Evolutionary conservation across 1,140 invertebrate species (phyloP).

Genomic region (Hestina assimilis): DNA sequence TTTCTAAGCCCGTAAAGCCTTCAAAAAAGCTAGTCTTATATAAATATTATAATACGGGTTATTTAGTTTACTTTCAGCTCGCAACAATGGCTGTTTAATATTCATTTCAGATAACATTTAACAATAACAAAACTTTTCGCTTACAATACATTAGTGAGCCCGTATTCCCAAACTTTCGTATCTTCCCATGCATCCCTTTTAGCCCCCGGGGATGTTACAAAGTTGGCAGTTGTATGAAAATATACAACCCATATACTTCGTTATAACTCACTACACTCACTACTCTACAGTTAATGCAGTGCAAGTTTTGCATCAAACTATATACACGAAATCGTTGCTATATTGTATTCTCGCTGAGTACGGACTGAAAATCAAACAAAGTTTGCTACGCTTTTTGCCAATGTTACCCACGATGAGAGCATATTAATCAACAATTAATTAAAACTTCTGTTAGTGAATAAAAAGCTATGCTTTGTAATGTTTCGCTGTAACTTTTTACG

Average conservation of each 20-base stretch:
- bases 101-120: neutral
- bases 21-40: too few species aligned
- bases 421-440: constrained; percentile 27
- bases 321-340: too few species aligned
- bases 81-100: neutral
- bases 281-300: constrained; percentile 33
- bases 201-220: constrained; percentile 3
- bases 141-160: neutral
- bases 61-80: too few species aligned
- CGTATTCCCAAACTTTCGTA: constrained; percentile 5
- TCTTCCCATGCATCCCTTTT: constrained; percentile 3
- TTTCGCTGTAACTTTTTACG: neutral
- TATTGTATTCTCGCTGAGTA: constrained; percentile 1
- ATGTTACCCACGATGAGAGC: constrained; percentile 5
- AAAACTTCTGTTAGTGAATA: constrained; percentile 19
- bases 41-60: too few species aligned
- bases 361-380: constrained; percentile 5
- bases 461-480: constrained; percentile 5
- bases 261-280: constrained; percentile 30
- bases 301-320: constrained; percentile 25
- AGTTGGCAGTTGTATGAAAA: constrained; percentile 20
- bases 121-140: constrained; percentile 3
- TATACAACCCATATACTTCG: constrained; percentile 12
- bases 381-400: constrained; percentile 14
- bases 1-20: too few species aligned